A percentile compares a stretch with the other conserved stretches of the same genome.
Evolutionary conservation across 2,888 invertebrate species (phyloP).

Genomic region (Pseudococcus longispinus): DNA sequence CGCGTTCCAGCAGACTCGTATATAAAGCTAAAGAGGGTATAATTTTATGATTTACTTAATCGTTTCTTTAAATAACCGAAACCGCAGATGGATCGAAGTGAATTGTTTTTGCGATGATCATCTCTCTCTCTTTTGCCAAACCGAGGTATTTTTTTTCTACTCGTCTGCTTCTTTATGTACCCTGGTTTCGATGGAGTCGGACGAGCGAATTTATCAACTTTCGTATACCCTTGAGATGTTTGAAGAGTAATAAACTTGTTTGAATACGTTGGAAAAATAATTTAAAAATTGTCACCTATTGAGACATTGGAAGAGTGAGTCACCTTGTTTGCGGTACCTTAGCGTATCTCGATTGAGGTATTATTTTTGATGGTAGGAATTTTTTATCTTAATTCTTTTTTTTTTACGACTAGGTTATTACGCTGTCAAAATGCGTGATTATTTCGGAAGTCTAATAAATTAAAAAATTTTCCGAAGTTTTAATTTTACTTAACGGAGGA

Average conservation of each 20-base stretch:
- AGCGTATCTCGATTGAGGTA: not conserved
- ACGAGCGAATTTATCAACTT: not conserved
- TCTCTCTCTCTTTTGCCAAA: not conserved
- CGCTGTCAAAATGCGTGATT: not conserved
- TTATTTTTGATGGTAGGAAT: not conserved
- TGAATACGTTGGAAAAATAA: not conserved
- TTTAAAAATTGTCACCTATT: constrained; percentile 5
- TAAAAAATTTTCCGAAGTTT: not conserved
- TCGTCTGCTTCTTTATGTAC: not conserved
- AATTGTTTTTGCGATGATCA: not conserved
- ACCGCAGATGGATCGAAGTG: not conserved
- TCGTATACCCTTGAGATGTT: not conserved
- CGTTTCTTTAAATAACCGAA: not conserved
- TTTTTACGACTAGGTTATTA: not conserved
- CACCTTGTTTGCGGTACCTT: not conserved
- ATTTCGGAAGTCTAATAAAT: not conserved
- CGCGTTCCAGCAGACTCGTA: not conserved
- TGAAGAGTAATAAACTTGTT: constrained; percentile 2
- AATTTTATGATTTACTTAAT: not conserved
- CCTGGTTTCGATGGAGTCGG: not conserved
- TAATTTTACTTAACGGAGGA: not conserved
- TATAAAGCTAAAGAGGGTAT: not conserved
- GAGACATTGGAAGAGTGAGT: not conserved
- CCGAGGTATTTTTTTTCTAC: not conserved
- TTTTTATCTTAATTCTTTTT: not conserved